phyloP scores from a whole-genome alignment of 2,888 invertebrate genomes.

The Eudemis profundana region DNA sequence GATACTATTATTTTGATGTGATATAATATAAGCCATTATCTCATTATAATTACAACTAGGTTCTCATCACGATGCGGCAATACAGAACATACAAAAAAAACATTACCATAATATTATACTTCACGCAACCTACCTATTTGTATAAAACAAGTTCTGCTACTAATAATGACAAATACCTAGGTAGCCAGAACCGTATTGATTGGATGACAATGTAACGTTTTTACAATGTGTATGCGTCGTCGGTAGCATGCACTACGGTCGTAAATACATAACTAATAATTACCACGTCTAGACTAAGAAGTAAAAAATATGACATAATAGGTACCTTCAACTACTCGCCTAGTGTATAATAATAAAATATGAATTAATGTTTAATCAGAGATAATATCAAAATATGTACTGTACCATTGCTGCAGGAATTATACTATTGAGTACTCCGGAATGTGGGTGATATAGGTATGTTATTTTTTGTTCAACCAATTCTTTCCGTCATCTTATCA shows the following conservation, averaged over 20 bases:
- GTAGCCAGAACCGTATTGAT: neutral
- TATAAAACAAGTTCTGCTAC: neutral
- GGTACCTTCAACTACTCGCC: neutral
- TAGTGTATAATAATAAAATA: neutral
- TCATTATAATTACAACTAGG: no score
- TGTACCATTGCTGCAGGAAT: no score
- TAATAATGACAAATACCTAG: neutral
- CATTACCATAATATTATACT: no score
- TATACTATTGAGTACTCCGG: no score
- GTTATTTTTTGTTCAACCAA: no score
- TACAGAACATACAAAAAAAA: no score
- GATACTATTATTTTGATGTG: neutral
- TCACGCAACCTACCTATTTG: no score
- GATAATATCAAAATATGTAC: neutral
- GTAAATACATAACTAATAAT: constrained; percentile 7
- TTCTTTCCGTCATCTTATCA: no score
- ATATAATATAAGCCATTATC: no score
- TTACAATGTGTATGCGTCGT: neutral
- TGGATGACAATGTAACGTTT: neutral
- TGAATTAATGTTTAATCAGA: no score
- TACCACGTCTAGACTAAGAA: constrained; percentile 9
- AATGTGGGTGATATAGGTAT: no score
- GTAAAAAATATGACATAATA: constrained; percentile 1
- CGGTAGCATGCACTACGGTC: constrained; percentile 7
- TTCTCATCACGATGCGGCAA: no score